Percentiles rank a stretch among this genome's conserved stretches.
Evolutionary conservation across 2,888 invertebrate genomes (phyloP).

Genomic region (Rapana venosa): DNA sequence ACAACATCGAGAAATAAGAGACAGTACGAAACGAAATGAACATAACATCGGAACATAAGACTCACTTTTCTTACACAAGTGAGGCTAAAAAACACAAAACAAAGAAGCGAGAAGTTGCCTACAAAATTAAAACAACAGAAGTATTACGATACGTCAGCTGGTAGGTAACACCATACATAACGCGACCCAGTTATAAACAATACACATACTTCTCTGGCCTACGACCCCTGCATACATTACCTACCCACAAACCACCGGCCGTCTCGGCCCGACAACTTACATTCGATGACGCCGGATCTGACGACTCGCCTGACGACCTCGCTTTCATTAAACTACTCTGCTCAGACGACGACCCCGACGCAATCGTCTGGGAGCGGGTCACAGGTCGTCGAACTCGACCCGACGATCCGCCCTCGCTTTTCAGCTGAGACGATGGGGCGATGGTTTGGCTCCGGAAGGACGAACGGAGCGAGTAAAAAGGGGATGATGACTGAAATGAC

Average conservation of each 20-base stretch:
- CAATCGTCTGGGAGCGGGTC: conserved; percentile 25
- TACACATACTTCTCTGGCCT: background rate
- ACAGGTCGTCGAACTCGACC: background rate
- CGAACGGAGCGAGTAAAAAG: background rate
- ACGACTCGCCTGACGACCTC: conserved; percentile 43
- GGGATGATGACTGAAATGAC: background rate
- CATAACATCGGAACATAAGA: too few relatives aligned
- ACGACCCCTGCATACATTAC: background rate
- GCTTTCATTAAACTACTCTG: conserved; percentile 43
- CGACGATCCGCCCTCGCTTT: background rate
- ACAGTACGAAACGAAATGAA: too few relatives aligned
- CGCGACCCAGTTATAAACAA: background rate
- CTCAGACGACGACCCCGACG: conserved; percentile 15
- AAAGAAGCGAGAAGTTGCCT: background rate
- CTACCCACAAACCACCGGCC: too few relatives aligned
- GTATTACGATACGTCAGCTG: background rate
- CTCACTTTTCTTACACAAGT: too few relatives aligned
- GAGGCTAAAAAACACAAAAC: background rate
- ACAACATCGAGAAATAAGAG: too few relatives aligned
- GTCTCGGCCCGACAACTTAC: conserved; percentile 38
- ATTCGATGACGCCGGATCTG: conserved; percentile 37
- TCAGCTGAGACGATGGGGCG: background rate
- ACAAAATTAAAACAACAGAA: background rate
- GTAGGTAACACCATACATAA: background rate
- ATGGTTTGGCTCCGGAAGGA: background rate